Base-by-base conservation (phyloP, 2,113 vertebrate genomes). In the Indicator indicator region DNA sequence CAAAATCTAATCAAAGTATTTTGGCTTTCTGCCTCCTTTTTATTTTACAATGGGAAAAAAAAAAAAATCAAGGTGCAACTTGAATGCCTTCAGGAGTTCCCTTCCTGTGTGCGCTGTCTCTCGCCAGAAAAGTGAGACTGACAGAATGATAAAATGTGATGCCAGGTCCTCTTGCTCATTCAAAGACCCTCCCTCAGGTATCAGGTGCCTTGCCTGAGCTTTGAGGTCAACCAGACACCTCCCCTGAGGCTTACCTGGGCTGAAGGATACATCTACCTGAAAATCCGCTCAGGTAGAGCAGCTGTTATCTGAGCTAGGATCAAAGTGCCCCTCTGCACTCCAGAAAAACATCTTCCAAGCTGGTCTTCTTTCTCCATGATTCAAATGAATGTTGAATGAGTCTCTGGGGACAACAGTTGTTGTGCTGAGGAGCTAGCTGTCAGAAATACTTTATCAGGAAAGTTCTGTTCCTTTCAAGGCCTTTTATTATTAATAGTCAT, bases 151-250 rank as follows among this genome's bases (percentile, higher is more conserved):
- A 98, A 98, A 98, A 98, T 86, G 90, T 3, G 27, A 97, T 97
- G 97, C 98, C 97, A 98, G 95, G 92, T 96, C 97, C 94, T 77
- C 96, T 92, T 97, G 98, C 96, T 97, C 97, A 97, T 97, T 98
- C 98, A 98, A 98, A 98, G 98, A 98, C 98, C 98, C 98, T 98
- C 97, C 98, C 98, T 98, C 96, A 98, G 97, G 98, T 98, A 98
- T 99, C 98, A 97, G 97, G 97, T 99, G 97, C 98, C 97, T 97
- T 98, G 97, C 96, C 97, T 97, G 97, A 97, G 98, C 97, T 98
- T 98, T 98, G 98, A 98, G 98, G 98, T 98, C 98, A 98, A 98
- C 96, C 97, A 98, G 98, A 99, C 98, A 98, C 98, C 98, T 99
- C 98, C 98, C 98, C 83, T 83, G 98, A 97, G 98, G 97, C 96